Evolutionary conservation across 2,888 invertebrate species (phyloP).

Genomic region (Odiellus spinosus): DNA sequence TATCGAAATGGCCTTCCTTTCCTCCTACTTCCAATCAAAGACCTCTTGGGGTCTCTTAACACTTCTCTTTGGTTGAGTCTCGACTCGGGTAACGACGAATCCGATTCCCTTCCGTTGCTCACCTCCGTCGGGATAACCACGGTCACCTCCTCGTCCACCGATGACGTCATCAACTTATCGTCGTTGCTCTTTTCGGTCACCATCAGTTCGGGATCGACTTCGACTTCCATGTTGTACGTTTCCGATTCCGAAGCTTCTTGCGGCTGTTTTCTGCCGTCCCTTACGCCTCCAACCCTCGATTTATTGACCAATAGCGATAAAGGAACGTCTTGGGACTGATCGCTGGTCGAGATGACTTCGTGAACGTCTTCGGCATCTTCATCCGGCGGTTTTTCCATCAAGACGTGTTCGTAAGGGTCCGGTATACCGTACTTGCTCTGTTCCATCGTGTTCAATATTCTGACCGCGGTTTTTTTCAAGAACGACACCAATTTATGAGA

Average conservation of each 20-base stretch:
- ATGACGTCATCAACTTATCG: neutral
- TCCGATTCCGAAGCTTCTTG: neutral
- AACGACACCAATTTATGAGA: constrained; percentile 15
- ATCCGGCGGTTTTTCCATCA: no score
- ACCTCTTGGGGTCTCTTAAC: constrained; percentile 19
- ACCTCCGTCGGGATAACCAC: constrained; percentile 1
- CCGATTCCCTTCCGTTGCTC: neutral
- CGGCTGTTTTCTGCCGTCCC: no score
- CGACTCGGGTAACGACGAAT: neutral
- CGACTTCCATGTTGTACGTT: neutral
- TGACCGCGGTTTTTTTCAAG: constrained; percentile 17
- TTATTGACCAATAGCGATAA: neutral
- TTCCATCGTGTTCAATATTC: constrained; percentile 15
- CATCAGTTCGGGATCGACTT: neutral
- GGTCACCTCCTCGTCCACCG: constrained; percentile 4
- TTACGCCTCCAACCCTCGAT: neutral
- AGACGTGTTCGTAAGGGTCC: neutral
- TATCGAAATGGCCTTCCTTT: constrained; percentile 15
- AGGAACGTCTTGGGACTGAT: neutral
- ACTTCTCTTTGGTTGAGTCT: constrained; percentile 11
- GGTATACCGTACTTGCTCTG: constrained; percentile 9
- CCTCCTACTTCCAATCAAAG: constrained; percentile 19
- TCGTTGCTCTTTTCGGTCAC: no score
- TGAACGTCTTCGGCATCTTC: no score
- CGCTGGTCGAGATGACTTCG: no score